phyloP scores from a whole-genome alignment of 1,140 invertebrate genomes.

The Phenacoccus solenopsis region DNA sequence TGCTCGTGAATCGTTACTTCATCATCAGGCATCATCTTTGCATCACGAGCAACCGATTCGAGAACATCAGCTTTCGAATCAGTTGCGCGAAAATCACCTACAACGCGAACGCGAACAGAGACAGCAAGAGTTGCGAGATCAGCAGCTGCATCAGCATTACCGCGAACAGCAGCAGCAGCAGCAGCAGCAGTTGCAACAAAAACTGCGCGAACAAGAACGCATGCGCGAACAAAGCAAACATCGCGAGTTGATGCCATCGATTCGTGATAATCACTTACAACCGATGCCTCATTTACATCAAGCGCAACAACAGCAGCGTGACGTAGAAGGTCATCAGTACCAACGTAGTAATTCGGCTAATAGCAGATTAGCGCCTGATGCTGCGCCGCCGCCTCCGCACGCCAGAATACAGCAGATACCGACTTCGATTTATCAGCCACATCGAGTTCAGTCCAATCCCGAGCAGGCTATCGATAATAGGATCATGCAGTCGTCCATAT shows the following conservation, averaged over 20 bases:
- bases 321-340: constrained; percentile 28
- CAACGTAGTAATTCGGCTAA: constrained; percentile 30
- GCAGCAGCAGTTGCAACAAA: not conserved
- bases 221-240: constrained; percentile 29
- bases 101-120: constrained; percentile 29
- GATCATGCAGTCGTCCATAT: not conserved
- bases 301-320: constrained; percentile 23
- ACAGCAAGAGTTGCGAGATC: constrained; percentile 30
- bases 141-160: constrained; percentile 32
- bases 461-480: not conserved
- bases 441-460: not conserved
- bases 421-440: not conserved
- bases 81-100: constrained; percentile 27
- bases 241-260: constrained; percentile 28
- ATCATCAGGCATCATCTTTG: constrained; percentile 24
- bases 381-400: not conserved
- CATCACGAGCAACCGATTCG: constrained; percentile 28
- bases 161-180: constrained; percentile 25
- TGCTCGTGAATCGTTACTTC: not conserved
- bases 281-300: constrained; percentile 30
- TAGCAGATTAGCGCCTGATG: not conserved
- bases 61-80: constrained; percentile 38
- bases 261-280: constrained; percentile 33
- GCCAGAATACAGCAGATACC: constrained; percentile 7
- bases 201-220: constrained; percentile 22